Percentiles rank a stretch among this genome's conserved stretches.
Evolutionary conservation across 1,140 invertebrate genomes (phyloP).

Genomic region (Lasaia peninsularis): DNA sequence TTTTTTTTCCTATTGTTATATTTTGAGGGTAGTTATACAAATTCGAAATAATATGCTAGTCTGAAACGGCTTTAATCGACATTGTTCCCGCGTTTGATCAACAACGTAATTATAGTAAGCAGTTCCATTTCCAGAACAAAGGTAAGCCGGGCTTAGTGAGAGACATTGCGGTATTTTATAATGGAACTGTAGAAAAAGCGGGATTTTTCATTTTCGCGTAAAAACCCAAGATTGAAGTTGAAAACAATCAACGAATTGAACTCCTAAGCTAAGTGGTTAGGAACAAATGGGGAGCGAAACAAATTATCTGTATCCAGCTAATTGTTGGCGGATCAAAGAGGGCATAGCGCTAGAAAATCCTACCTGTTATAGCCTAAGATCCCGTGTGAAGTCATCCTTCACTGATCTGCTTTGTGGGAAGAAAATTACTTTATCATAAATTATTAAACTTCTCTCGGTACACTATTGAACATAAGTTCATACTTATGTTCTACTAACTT

Average conservation of each 20-base stretch:
- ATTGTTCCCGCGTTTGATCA: neutral
- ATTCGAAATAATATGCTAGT: too few relatives aligned
- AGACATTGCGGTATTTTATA: slow-evolving; percentile 6
- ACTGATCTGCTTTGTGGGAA: too few relatives aligned
- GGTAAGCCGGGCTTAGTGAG: slow-evolving; percentile 13
- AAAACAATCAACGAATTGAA: slow-evolving; percentile 63
- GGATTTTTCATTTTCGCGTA: slow-evolving; percentile 40
- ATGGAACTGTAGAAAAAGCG: slow-evolving; percentile 5
- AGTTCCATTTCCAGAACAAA: neutral
- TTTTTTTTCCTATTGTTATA: too few relatives aligned
- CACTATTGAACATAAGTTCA: too few relatives aligned
- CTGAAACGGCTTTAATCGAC: neutral
- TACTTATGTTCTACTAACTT: too few relatives aligned
- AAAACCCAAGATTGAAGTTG: slow-evolving; percentile 39
- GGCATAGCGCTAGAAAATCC: slow-evolving; percentile 56
- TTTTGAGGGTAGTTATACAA: too few relatives aligned
- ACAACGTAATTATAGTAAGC: neutral
- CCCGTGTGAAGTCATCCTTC: too few relatives aligned
- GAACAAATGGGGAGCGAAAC: slow-evolving; percentile 57
- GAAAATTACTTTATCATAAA: too few relatives aligned
- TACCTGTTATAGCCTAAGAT: slow-evolving; percentile 31
- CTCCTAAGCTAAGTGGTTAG: slow-evolving; percentile 51
- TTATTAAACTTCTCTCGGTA: too few relatives aligned
- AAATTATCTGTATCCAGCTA: slow-evolving; percentile 68
- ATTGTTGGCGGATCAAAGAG: slow-evolving; percentile 68